A percentile compares a stretch with the other conserved stretches of the same genome.
Conservation (phyloP, 1,140 invertebrate species). For the Leptonema lineaticorne region DNA sequence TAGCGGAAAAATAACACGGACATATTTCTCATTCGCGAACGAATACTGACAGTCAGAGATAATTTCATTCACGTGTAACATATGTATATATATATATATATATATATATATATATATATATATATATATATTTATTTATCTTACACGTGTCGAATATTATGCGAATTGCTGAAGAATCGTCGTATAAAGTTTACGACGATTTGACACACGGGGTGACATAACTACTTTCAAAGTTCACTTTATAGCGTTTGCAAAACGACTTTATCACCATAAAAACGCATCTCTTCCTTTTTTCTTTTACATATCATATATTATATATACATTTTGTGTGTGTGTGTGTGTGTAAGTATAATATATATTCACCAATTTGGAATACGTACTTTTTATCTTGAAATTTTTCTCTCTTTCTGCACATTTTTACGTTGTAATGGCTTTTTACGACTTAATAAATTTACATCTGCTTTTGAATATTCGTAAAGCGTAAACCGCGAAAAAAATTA, state of each 20-base stretch:
- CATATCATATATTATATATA: no score
- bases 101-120: no score
- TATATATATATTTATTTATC: no score
- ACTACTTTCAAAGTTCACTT: constrained; percentile 3
- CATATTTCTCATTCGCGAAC: no score
- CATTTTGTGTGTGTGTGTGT: no score
- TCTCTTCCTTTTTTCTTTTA: no score
- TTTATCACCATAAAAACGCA: constrained; percentile 22
- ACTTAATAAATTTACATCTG: background rate
- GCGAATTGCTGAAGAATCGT: constrained; percentile 8
- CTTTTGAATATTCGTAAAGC: background rate
- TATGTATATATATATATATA: no score
- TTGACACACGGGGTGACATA: background rate
- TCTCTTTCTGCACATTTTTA: background rate
- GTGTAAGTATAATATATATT: no score
- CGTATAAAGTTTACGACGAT: constrained; percentile 12
- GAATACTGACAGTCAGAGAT: no score
- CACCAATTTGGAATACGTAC: background rate
- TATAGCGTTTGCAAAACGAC: constrained; percentile 21
- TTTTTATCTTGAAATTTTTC: no score
- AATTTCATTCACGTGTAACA: no score
- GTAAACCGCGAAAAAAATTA: background rate
- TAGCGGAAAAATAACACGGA: no score
- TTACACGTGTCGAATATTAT: constrained; percentile 10
- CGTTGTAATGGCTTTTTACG: constrained; percentile 11